Percentiles rank a stretch among this genome's conserved stretches.
Conservation (phyloP, 2,797 vertebrate species). For the Phaenicophaeus curvirostris region DNA sequence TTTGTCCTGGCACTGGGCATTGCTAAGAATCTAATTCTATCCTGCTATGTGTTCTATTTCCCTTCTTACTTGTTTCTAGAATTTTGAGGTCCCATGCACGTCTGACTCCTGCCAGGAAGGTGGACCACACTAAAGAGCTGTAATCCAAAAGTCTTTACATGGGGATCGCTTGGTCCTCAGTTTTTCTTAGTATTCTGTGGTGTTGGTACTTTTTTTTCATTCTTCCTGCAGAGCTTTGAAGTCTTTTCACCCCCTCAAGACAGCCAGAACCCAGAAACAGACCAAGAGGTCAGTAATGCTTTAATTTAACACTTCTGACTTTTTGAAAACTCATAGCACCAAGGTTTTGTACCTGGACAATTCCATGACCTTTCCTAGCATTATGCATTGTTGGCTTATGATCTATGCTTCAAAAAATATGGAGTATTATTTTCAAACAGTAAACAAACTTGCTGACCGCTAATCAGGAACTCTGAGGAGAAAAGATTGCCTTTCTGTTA, state of each 20-base stretch:
- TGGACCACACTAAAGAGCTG: background rate
- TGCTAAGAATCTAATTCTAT: background rate
- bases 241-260: conserved; percentile 37
- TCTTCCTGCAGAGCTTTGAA: conserved; percentile 62
- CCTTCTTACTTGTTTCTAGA: background rate
- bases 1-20: background rate
- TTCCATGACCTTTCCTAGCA: background rate
- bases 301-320: background rate
- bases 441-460: background rate
- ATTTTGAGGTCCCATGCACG: background rate
- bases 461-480: background rate
- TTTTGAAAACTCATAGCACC: background rate
- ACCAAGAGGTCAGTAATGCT: conserved; percentile 80
- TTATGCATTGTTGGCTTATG: background rate
- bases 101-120: background rate
- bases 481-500: background rate
- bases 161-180: background rate
- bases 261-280: conserved; percentile 60
- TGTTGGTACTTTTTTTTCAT: background rate
- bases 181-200: background rate
- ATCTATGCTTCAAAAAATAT: background rate
- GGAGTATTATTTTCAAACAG: background rate
- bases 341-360: background rate
- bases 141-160: background rate
- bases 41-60: background rate